Percentiles rank a stretch among this genome's conserved stretches.
Conservation (phyloP, 1,140 invertebrate genomes). For the Capitella teleta region DNA sequence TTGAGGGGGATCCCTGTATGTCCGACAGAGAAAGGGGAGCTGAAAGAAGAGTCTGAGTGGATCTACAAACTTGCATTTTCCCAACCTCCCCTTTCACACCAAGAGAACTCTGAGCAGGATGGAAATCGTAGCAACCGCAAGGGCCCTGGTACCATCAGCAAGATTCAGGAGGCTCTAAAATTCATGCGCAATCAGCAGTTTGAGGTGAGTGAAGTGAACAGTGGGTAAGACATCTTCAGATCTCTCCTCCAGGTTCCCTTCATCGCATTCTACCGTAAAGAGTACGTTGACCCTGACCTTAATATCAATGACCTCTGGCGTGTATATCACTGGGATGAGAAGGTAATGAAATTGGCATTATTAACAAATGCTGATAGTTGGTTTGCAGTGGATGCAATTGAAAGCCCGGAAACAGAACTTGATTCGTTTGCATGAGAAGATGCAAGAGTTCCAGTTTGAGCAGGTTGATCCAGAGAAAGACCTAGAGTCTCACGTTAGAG, state of each 20-base stretch:
- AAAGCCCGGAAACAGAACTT: constrained; percentile 76
- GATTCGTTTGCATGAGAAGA: constrained; percentile 72
- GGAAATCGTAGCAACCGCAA: constrained; percentile 12
- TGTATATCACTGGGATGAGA: constrained; percentile 89
- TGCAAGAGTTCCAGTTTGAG: constrained; percentile 82
- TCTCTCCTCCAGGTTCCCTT: constrained; percentile 65
- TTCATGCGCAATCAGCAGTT: constrained; percentile 91
- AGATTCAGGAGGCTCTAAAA: constrained; percentile 86
- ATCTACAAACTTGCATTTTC: constrained; percentile 90
- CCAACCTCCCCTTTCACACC: constrained; percentile 48
- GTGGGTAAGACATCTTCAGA: not conserved
- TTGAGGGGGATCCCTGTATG: constrained; percentile 71
- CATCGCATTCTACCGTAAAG: constrained; percentile 96
- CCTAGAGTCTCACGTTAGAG: constrained; percentile 65
- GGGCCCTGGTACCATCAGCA: constrained; percentile 49
- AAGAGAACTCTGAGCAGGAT: constrained; percentile 2
- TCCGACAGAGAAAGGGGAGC: constrained; percentile 56
- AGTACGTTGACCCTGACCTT: constrained; percentile 88
- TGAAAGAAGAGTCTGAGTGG: constrained; percentile 93
- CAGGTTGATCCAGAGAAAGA: constrained; percentile 69
- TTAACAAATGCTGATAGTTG: not conserved
- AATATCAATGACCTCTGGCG: constrained; percentile 95
- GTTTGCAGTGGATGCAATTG: constrained; percentile 75
- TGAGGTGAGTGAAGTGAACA: constrained; percentile 47
- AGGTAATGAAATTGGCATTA: constrained; percentile 44